Evolutionary conservation across 2,113 vertebrate genomes (phyloP).

Genomic region (Onychostruthus taczanowskii): DNA sequence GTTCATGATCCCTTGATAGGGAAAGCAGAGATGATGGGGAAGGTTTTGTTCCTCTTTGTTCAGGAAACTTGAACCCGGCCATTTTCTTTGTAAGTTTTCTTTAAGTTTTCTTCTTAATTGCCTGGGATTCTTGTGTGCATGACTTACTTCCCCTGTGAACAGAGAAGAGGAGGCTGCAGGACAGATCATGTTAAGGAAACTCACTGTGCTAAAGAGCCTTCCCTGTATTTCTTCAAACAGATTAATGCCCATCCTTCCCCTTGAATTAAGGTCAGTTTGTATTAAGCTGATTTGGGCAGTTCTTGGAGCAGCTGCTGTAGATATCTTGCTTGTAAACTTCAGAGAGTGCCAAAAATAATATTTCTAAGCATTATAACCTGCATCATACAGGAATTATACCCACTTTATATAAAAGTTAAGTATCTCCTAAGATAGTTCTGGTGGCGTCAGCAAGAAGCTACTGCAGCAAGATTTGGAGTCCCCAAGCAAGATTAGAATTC

Average conservation of each 20-base stretch:
- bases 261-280: background rate
- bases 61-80: background rate
- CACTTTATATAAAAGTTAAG: background rate
- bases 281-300: background rate
- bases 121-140: background rate
- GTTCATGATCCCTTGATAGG: background rate
- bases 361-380: background rate
- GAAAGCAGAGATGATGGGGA: background rate
- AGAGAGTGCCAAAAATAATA: background rate
- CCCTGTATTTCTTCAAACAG: background rate
- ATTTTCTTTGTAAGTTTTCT: background rate
- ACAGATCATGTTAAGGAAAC: background rate
- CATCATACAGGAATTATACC: background rate
- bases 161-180: background rate
- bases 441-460: background rate
- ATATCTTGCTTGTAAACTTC: conserved; percentile 3
- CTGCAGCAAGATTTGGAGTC: background rate
- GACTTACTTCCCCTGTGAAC: background rate
- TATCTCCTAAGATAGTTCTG: background rate
- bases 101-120: background rate
- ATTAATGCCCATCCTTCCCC: background rate
- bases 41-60: background rate
- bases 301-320: background rate
- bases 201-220: background rate
- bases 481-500: background rate